Percentiles rank a stretch among this genome's conserved stretches.
Conservation (phyloP, 2,888 invertebrate species). For the Heliconius hortense region DNA sequence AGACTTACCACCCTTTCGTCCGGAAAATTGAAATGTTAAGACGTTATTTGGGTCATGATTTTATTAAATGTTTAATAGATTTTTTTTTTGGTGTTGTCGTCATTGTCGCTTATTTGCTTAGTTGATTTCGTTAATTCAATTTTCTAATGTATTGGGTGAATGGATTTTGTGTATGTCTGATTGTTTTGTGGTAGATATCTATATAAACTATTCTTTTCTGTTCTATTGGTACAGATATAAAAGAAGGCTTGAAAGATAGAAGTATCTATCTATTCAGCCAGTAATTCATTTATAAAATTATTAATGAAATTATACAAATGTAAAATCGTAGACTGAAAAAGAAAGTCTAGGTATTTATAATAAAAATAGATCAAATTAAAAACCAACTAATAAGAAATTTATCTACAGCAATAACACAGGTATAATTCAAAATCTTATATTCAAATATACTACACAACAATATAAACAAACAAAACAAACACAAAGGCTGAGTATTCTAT, state of each 20-base stretch:
- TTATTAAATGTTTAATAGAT: slow-evolving; percentile 77
- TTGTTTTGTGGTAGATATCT: neutral
- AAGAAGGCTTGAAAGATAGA: too few species aligned
- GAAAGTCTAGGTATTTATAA: too few species aligned
- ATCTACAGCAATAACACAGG: too few species aligned
- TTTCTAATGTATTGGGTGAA: neutral
- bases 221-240: neutral
- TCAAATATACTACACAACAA: neutral
- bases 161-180: neutral
- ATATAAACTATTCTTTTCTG: neutral
- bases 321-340: too few species aligned
- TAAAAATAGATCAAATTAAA: too few species aligned
- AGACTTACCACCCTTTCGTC: slow-evolving; percentile 78
- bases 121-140: slow-evolving; percentile 9
- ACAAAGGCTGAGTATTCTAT: too few species aligned
- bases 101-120: neutral
- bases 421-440: neutral
- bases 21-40: slow-evolving; percentile 82
- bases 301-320: too few species aligned
- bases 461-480: too few species aligned
- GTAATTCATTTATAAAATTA: too few species aligned
- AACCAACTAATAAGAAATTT: too few species aligned
- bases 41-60: slow-evolving; percentile 81
- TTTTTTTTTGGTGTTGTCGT: slow-evolving; percentile 45
- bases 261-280: too few species aligned